Evolutionary conservation across 2,113 vertebrate species (phyloP).

Genomic region (Aix galericulata): DNA sequence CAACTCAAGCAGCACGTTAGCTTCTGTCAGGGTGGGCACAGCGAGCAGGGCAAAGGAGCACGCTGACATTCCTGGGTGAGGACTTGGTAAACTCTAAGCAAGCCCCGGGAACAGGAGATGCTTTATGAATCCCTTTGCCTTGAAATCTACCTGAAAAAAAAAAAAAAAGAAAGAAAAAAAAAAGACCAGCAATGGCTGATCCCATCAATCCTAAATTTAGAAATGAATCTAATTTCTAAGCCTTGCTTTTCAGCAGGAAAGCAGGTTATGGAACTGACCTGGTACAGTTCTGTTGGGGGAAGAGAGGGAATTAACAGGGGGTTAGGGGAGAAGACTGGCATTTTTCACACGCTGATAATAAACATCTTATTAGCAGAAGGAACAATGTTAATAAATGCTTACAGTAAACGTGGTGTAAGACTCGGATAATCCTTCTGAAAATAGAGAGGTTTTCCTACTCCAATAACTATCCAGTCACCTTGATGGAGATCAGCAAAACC

Average conservation of each 20-base stretch:
- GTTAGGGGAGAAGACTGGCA: background rate
- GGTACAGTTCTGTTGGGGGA: background rate
- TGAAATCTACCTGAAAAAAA: background rate
- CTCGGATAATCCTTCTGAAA: background rate
- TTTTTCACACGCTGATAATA: background rate
- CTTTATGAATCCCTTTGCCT: background rate
- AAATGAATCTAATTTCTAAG: slow-evolving; percentile 3
- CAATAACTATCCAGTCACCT: background rate
- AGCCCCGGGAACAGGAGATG: background rate
- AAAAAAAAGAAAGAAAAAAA: background rate
- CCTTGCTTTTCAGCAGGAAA: slow-evolving; percentile 2
- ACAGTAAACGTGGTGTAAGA: background rate
- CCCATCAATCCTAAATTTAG: slow-evolving; percentile 43
- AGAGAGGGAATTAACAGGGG: background rate
- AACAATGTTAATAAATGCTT: background rate
- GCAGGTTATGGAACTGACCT: slow-evolving; percentile 48
- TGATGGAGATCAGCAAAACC: background rate
- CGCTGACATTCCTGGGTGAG: accelerated
- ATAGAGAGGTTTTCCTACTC: background rate
- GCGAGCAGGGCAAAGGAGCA: background rate
- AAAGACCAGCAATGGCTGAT: background rate
- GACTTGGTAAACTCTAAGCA: background rate
- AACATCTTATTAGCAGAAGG: background rate
- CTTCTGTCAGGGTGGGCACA: background rate
- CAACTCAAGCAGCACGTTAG: background rate